Evolutionary conservation across 1,140 invertebrate species (phyloP), one percentile per base, ranked within the genome.

Genomic region (Hylaeus anthracinus): DNA sequence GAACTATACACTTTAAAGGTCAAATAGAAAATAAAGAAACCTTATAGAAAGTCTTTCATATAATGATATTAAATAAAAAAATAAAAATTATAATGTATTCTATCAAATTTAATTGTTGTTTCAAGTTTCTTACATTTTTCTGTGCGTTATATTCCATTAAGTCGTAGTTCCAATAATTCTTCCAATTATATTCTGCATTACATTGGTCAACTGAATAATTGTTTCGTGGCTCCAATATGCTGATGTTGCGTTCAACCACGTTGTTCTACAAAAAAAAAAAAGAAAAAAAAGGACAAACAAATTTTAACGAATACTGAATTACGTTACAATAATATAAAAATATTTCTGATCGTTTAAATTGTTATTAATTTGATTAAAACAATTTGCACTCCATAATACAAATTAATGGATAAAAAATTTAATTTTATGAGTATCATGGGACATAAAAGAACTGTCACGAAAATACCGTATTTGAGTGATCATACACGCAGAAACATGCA

Each of bases 151-250:
- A 84, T 63, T 79, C 89, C 72, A 91, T 82, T 75, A 92, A 79
- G 75, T 93, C 90, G 74, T 92, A 92, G 65, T 84, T 90, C 92
- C 92, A 92, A 51, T 90, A 91, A 83, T 26, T 26, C 26, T 26
- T 26, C 26, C 26, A 26, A 26, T 90, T 88, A 65, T 92, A 93
- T 41, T 92, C 90, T 64, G 88, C 73, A 55, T 85, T 86, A 79
- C 84, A 90, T 84, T 88, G 88, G 74, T 91, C 89, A 41, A 85
- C 73, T 45, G 89, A 84, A 73, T 90, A 89, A 85, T 80, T 90
- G 70, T 83, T 90, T 84, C 86, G 88, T 53, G 90, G 88, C 84
- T 93, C 92, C 83, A 92, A 90, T 91, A 92, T 92, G 81, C 86
- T 90, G 84, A 90, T 86, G 64, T 86, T 84, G 76, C 85, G 89